phyloP scores from a whole-genome alignment of 2,113 vertebrate species.

The Octodon degus region DNA sequence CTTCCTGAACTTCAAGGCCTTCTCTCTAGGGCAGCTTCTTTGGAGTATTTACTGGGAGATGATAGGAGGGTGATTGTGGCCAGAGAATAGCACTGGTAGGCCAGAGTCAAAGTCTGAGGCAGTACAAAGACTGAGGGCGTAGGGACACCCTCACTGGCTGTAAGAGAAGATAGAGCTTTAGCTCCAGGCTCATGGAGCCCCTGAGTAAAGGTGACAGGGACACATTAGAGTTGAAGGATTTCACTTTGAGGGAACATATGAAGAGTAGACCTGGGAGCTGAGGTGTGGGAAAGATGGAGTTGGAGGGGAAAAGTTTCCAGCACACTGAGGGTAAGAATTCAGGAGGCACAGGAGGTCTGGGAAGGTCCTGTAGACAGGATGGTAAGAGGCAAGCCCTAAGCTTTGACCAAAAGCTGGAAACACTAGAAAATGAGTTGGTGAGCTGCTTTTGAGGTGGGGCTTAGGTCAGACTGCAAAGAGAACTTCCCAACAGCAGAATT shows the following conservation, averaged over 20 bases:
- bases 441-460: neutral
- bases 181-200: neutral
- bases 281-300: neutral
- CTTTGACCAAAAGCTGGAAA: neutral
- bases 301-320: neutral
- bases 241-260: neutral
- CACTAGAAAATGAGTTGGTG: neutral
- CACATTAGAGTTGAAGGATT: neutral
- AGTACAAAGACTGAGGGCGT: neutral
- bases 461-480: conserved; percentile 41
- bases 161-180: neutral
- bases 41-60: conserved; percentile 16
- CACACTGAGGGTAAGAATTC: neutral
- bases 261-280: conserved; percentile 8
- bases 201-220: neutral
- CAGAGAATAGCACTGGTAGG: neutral
- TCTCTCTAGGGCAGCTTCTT: neutral
- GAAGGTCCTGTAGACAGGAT: neutral
- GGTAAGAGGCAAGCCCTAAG: neutral
- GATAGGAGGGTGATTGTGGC: neutral
- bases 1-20: conserved; percentile 27
- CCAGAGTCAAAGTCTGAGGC: neutral
- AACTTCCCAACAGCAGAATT: conserved; percentile 53
- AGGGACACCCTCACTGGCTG: neutral
- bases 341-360: neutral